These are phyloP conservation scores for Heliconius aoede DNA, from an alignment of 2,888 invertebrate genomes.

Conservation along the genomic window DNA sequence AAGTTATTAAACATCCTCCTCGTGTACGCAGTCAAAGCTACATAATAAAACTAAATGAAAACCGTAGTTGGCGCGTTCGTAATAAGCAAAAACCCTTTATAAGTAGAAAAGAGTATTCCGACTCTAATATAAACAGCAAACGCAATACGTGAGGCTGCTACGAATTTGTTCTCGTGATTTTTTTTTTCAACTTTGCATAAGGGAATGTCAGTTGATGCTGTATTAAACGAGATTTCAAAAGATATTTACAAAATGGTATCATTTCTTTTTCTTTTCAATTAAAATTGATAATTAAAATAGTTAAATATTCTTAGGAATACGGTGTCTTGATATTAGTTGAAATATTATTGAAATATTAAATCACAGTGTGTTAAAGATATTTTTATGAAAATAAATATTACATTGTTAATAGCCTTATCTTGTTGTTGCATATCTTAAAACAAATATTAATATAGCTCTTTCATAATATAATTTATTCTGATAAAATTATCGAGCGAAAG, in stretches of 20 bases:
- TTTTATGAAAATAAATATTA: neutral
- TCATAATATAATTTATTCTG: neutral
- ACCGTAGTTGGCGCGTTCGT: conserved; percentile 51
- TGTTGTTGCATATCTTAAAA: too few relatives aligned
- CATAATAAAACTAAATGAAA: conserved; percentile 54
- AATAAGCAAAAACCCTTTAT: conserved; percentile 53
- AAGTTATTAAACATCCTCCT: conserved; percentile 48
- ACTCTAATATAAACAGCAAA: conserved; percentile 51
- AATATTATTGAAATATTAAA: neutral
- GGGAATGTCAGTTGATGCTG: conserved; percentile 41
- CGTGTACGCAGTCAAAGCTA: conserved; percentile 52
- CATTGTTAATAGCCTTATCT: neutral
- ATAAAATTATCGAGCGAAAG: conserved; percentile 10
- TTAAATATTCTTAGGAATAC: neutral
- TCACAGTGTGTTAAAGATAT: neutral
- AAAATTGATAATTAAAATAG: neutral
- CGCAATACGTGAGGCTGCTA: conserved; percentile 47
- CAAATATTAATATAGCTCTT: neutral
- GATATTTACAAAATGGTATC: neutral
- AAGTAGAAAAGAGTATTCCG: conserved; percentile 50
- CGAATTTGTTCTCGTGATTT: conserved; percentile 36
- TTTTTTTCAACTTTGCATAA: conserved; percentile 45
- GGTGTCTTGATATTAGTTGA: neutral
- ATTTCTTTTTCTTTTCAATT: neutral
- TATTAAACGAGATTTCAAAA: conserved; percentile 36